Base-by-base conservation (phyloP, 2,797 vertebrate species). In the Intellagama lesueurii region DNA sequence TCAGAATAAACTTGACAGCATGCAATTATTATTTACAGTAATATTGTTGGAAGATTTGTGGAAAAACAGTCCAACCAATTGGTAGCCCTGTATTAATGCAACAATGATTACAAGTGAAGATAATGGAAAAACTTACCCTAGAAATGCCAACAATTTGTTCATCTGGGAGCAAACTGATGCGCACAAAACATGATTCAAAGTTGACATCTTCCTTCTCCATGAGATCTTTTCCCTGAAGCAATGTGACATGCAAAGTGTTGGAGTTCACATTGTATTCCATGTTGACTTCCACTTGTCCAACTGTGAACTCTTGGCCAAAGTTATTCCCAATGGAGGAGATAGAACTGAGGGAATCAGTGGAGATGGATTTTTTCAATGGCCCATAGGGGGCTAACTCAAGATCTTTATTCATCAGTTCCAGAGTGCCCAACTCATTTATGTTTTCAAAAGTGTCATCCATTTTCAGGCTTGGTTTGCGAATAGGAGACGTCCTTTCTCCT, bases 181-280 rank as follows among this genome's bases (percentile, higher is more conserved):
- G 97, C 96, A 99, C 97, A 96, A 99, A 99, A 96, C 99, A 99
- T 87, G 98, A 98, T 7, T 98, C 98, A 68, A 98, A 99, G 96
- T 98, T 97, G 9, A 97, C 96, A 2, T 99, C 98, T 95, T 99
- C 99, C 75, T 96, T 98, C 96, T 99, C 99, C 97, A 99, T 96
- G 90, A 99, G 98, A 96, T 99, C 99, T 96, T 99, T 99, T 90
- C 98, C 99, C 96, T 99, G 99, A 96, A 99, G 98, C 96, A 99
- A 97, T 0, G 95, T 96, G 93, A 99, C 97, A 83, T 98, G 97
- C 68, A 99, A 96, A 64, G 91, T 93, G 83, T 96, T 97, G 7
- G 96, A 97, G 90, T 73, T 92, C 0, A 92, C 83, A 0, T 98
- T 97, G 2, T 98, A 98, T 94, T 99, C 98, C 92, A 99, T 96